Percentiles rank a stretch among this genome's conserved stretches.
Conservation (phyloP, 2,113 vertebrate genomes). For the Nibea albiflora region DNA sequence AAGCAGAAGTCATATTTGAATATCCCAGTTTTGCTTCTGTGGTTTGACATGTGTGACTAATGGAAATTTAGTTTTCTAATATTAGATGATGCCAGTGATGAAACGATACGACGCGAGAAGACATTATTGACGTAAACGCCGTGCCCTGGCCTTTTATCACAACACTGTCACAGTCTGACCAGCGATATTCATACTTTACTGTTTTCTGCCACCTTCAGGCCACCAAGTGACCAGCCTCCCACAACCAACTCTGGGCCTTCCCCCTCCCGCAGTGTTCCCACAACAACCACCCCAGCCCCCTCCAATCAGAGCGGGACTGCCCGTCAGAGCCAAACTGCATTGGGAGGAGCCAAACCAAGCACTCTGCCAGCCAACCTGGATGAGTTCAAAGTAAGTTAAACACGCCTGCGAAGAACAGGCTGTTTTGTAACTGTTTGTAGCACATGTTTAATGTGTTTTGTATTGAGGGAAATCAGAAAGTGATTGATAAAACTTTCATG, state of each 20-base stretch:
- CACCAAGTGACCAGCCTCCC: constrained; percentile 85
- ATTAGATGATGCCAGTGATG: neutral
- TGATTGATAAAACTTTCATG: neutral
- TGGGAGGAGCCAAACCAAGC: constrained; percentile 84
- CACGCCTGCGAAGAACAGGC: neutral
- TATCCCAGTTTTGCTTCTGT: neutral
- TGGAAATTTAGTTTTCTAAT: neutral
- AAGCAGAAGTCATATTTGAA: constrained; percentile 8
- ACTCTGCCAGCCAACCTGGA: constrained; percentile 93
- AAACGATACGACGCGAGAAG: neutral
- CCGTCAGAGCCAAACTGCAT: constrained; percentile 84
- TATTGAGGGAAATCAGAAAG: neutral
- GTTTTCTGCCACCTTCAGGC: constrained; percentile 78
- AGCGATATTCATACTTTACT: neutral
- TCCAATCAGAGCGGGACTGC: constrained; percentile 78
- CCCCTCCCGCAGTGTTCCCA: constrained; percentile 79
- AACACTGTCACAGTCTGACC: neutral
- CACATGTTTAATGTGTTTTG: neutral
- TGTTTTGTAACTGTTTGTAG: no score
- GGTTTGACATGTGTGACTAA: neutral
- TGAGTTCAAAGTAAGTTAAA: constrained; percentile 91
- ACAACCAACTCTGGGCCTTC: constrained; percentile 77
- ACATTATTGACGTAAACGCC: neutral
- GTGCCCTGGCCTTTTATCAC: neutral
- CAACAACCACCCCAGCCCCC: constrained; percentile 68